phyloP scores from a whole-genome alignment of 2,888 invertebrate species.

The Hemaris fuciformis region DNA sequence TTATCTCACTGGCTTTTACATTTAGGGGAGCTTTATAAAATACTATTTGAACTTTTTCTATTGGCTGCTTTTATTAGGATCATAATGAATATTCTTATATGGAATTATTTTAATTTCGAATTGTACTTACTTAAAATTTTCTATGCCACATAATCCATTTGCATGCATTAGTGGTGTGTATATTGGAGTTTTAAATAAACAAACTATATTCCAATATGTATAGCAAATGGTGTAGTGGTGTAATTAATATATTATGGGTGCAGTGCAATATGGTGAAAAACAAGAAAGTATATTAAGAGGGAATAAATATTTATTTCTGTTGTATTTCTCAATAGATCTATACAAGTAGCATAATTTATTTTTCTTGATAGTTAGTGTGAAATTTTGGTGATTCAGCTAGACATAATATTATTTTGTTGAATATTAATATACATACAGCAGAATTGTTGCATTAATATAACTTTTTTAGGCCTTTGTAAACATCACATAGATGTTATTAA shows the following conservation, averaged over 20 bases:
- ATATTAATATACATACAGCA: conserved; percentile 27
- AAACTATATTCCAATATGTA: conserved; percentile 17
- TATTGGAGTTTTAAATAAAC: conserved; percentile 1
- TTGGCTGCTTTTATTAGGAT: conserved; percentile 63
- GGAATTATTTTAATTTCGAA: conserved; percentile 30
- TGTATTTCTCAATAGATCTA: conserved; percentile 23
- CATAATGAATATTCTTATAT: conserved; percentile 38
- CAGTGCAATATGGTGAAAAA: conserved; percentile 58
- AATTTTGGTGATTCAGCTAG: conserved; percentile 57
- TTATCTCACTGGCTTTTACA: conserved; percentile 67
- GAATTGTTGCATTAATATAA: conserved; percentile 40
- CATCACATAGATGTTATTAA: conserved; percentile 46
- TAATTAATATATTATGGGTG: conserved; percentile 50
- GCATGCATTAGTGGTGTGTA: conserved; percentile 17
- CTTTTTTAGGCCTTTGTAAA: conserved; percentile 45
- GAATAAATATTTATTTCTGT: conserved; percentile 21
- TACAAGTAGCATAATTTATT: conserved; percentile 28
- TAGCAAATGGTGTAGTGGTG: conserved; percentile 47
- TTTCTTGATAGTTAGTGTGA: conserved; percentile 27
- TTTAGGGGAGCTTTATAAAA: conserved; percentile 59
- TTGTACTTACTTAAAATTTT: conserved; percentile 41
- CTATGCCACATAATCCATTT: conserved; percentile 38
- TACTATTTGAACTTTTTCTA: conserved; percentile 59
- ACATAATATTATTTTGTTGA: conserved; percentile 35
- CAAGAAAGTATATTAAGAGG: conserved; percentile 18